Percentiles rank a stretch among this genome's conserved stretches.
These are phyloP conservation scores for Epinephelus cyanopodus DNA, from an alignment of 2,113 vertebrate species.

Conservation along the genomic window DNA sequence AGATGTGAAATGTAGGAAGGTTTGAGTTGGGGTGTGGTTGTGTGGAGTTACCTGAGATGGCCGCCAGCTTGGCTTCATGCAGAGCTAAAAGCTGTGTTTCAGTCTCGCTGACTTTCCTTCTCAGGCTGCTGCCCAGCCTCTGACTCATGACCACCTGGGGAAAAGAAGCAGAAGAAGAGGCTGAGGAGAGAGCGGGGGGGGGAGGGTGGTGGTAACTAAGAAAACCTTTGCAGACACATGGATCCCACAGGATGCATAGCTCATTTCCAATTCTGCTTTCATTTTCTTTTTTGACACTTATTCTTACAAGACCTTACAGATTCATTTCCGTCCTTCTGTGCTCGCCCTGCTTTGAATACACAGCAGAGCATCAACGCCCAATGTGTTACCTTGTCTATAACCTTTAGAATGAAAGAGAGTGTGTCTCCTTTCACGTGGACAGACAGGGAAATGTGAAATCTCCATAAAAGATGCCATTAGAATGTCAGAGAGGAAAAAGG, in stretches of 20 bases:
- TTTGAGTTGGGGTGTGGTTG: constrained; percentile 13
- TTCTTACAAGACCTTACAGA: constrained; percentile 63
- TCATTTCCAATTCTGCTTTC: constrained; percentile 69
- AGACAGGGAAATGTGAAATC: constrained; percentile 71
- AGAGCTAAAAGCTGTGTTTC: constrained; percentile 89
- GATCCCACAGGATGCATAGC: constrained; percentile 67
- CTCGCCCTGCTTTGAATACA: constrained; percentile 57
- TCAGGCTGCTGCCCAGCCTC: constrained; percentile 88
- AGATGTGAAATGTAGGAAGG: constrained; percentile 27
- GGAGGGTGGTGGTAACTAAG: constrained; percentile 45
- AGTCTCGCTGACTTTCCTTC: constrained; percentile 89
- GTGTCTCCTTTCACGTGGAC: constrained; percentile 49
- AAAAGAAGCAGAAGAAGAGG: constrained; percentile 51
- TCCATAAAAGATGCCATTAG: constrained; percentile 70
- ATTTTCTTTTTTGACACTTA: constrained; percentile 64
- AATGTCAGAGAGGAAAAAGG: constrained; percentile 69
- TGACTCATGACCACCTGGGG: constrained; percentile 89
- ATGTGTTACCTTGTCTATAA: constrained; percentile 66
- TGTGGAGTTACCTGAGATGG: constrained; percentile 81
- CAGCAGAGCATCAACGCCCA: constrained; percentile 39
- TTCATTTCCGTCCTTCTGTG: constrained; percentile 62
- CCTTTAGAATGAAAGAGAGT: constrained; percentile 68
- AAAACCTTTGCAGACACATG: constrained; percentile 73
- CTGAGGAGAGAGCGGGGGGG: not conserved
- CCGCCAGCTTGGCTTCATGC: constrained; percentile 91